Evolutionary conservation across 1,140 invertebrate species (phyloP), one percentile per base, ranked within the genome.

Genomic region (Papilio aristodemus): DNA sequence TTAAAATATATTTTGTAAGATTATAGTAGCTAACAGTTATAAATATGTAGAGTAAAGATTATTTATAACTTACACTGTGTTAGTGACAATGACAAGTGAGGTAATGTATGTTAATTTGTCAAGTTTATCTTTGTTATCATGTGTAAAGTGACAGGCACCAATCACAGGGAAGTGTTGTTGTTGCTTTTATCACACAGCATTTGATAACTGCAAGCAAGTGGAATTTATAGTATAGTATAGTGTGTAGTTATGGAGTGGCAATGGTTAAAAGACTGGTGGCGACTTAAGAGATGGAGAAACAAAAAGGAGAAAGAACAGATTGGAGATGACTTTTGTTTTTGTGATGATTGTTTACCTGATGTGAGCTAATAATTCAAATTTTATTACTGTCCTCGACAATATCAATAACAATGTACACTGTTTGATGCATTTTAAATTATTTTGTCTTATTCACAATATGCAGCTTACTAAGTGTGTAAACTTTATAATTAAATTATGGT

Each of bases 251-350:
- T 95, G 94, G 95, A 95, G 86, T 95, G 95, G 94, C 93, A 94
- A 71, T 95, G 94, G 94, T 93, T 95, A 78, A 95, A 95, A 87
- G 94, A 95, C 86, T 95, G 94, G 94, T 95, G 95, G 95, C 92
- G 94, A 69, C 91, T 95, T 39, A 95, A 95, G 86, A 93, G 93
- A 81, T 94, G 94, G 90, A 92, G 93, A 66, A 93, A 92, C 79
- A 93, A 92, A 74, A 93, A 92, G 87, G 93, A 87, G 72, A 91
- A 92, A 68, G 92, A 91, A 36, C 83, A 89, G 69, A 91, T 86
- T 83, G 92, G 93, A 83, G 93, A 94, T 83, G 93, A 94, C 72
- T 93, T 94, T 79, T 95, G 95, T 90, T 95, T 93, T 90, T 95
- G 95, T 92, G 95, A 95, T 91, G 94, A 95, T 69, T 95, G 94